These are phyloP conservation scores for Dipus sagitta DNA, from an alignment of 2,797 vertebrate species.

Conservation along the genomic window DNA sequence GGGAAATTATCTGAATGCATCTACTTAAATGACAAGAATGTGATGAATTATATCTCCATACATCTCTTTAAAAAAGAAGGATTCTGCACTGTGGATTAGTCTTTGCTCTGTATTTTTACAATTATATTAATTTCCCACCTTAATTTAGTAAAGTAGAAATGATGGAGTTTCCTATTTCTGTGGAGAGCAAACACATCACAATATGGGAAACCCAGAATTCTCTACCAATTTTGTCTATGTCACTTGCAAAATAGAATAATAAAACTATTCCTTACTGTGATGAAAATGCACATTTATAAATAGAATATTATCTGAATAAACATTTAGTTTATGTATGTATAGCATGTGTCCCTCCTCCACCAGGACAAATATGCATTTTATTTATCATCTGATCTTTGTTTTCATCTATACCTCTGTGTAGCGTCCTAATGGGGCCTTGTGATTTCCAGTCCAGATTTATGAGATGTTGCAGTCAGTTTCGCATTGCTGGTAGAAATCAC, in stretches of 20 bases:
- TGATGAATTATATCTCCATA: slow-evolving; percentile 57
- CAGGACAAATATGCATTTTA: slow-evolving; percentile 35
- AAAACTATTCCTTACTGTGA: background rate
- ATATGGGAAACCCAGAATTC: background rate
- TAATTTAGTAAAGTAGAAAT: slow-evolving; percentile 43
- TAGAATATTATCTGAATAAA: slow-evolving; percentile 25
- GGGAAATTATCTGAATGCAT: slow-evolving; percentile 72
- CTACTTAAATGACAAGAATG: slow-evolving; percentile 62
- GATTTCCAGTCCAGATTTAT: slow-evolving; percentile 41
- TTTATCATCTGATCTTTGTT: slow-evolving; percentile 55
- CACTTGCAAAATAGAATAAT: background rate
- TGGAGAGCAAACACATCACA: slow-evolving; percentile 22
- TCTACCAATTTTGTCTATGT: background rate
- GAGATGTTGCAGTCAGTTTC: background rate
- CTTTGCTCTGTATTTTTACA: slow-evolving; percentile 27
- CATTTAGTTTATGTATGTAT: background rate
- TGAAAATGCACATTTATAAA: slow-evolving; percentile 13
- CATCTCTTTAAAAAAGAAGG: background rate
- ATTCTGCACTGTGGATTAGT: slow-evolving; percentile 14
- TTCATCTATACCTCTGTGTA: background rate
- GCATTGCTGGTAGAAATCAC: no score
- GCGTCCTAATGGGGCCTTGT: background rate
- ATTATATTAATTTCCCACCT: slow-evolving; percentile 63
- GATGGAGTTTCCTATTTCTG: background rate
- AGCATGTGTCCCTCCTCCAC: background rate